A percentile compares a stretch with the other conserved stretches of the same genome.
These are phyloP conservation scores for Tokudaia muenninki DNA, from an alignment of 2,797 vertebrate genomes.

Conservation along the genomic window DNA sequence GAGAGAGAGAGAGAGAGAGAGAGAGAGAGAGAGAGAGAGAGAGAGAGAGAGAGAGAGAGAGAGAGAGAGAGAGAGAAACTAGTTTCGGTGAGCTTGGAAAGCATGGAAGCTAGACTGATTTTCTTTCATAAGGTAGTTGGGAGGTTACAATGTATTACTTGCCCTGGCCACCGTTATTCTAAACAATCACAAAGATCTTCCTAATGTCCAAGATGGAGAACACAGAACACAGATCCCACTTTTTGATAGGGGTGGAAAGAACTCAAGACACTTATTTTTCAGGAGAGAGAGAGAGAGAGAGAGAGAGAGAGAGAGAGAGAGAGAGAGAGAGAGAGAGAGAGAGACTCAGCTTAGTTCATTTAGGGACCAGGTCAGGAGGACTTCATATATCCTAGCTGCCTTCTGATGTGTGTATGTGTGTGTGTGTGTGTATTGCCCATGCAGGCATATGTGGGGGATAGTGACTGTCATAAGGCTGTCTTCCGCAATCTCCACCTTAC, in stretches of 20 bases:
- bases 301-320: not conserved
- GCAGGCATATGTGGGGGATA: not conserved
- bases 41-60: not conserved
- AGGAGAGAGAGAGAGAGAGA: not conserved
- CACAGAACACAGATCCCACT: not conserved
- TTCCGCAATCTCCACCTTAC: not conserved
- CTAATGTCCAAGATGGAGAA: not conserved
- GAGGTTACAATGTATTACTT: not conserved
- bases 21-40: not conserved
- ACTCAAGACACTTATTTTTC: not conserved
- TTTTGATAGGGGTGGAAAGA: not conserved
- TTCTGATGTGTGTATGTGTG: too few species aligned
- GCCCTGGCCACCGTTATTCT: not conserved
- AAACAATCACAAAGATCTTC: not conserved
- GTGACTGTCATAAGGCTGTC: not conserved
- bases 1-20: accelerated
- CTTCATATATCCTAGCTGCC: not conserved
- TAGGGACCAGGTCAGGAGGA: not conserved
- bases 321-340: not conserved
- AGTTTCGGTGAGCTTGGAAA: too few species aligned
- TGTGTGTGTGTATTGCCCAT: not conserved
- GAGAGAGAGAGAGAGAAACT: not conserved
- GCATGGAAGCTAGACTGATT: not conserved
- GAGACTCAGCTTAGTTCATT: not conserved
- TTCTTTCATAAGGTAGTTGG: not conserved